Evolutionary conservation across 2,113 vertebrate genomes (phyloP).

Genomic region (Sminthopsis crassicaudata): DNA sequence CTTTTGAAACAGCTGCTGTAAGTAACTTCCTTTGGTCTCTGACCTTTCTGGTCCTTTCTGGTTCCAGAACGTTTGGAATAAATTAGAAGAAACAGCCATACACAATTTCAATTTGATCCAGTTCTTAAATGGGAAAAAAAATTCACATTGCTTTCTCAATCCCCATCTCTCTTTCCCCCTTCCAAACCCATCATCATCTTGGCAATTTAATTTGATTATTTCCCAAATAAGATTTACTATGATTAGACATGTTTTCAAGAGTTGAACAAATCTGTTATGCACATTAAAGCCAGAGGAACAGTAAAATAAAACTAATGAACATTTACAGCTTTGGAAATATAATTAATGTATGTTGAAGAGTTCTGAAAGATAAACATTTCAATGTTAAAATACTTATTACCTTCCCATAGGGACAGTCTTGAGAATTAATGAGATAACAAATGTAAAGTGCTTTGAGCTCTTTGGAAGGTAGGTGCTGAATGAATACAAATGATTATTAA

Average conservation of each 20-base stretch:
- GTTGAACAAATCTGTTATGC: slow-evolving; percentile 55
- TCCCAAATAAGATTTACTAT: slow-evolving; percentile 60
- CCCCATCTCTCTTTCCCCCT: not conserved
- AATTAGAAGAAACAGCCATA: not conserved
- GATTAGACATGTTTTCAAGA: slow-evolving; percentile 55
- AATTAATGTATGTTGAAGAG: slow-evolving; percentile 78
- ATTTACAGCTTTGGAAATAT: slow-evolving; percentile 76
- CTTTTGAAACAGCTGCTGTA: not conserved
- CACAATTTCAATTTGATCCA: not conserved
- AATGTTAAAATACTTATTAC: slow-evolving; percentile 79
- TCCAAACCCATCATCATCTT: slow-evolving; percentile 24
- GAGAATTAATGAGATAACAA: slow-evolving; percentile 77
- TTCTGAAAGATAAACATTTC: slow-evolving; percentile 78
- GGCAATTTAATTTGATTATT: slow-evolving; percentile 57
- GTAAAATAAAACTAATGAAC: slow-evolving; percentile 76
- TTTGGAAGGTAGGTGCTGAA: slow-evolving; percentile 71
- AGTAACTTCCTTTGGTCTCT: not conserved
- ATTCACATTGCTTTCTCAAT: not conserved
- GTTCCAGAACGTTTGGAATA: not conserved
- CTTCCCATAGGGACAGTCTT: slow-evolving; percentile 73
- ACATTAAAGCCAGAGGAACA: slow-evolving; percentile 72
- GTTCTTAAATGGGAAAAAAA: slow-evolving; percentile 29
- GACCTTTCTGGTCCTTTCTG: not conserved
- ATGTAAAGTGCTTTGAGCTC: slow-evolving; percentile 74
- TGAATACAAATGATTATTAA: slow-evolving; percentile 76